phyloP scores from a whole-genome alignment of 2,888 invertebrate species.

The Candidula unifasciata region DNA sequence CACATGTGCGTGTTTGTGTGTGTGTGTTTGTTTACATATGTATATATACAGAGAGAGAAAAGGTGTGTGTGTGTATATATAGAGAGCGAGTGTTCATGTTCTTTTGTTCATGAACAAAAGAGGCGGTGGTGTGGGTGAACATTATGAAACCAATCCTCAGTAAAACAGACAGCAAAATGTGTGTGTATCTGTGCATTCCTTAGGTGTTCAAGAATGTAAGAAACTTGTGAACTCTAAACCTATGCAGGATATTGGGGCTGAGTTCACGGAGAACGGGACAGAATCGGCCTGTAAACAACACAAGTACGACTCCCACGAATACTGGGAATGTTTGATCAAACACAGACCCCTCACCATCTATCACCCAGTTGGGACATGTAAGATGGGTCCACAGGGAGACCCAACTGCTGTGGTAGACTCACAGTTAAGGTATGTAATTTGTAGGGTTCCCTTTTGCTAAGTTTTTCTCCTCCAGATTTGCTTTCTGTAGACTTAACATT shows the following conservation, averaged over 20 bases:
- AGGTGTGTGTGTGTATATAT: too few relatives aligned
- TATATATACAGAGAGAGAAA: too few relatives aligned
- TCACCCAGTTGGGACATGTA: slow-evolving; percentile 87
- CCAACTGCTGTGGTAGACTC: slow-evolving; percentile 83
- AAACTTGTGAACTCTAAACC: slow-evolving; percentile 4
- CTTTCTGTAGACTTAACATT: too few relatives aligned
- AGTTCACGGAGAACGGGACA: slow-evolving; percentile 22
- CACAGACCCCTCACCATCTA: slow-evolving; percentile 51
- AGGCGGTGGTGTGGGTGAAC: too few relatives aligned
- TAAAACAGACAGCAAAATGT: too few relatives aligned
- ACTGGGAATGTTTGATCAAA: slow-evolving; percentile 58
- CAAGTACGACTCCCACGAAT: slow-evolving; percentile 53
- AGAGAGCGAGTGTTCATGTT: too few relatives aligned
- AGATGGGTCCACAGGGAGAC: slow-evolving; percentile 81
- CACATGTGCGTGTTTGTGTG: too few relatives aligned
- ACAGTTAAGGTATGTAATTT: slow-evolving; percentile 63
- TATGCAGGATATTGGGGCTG: slow-evolving; percentile 30
- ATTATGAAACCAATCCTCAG: too few relatives aligned
- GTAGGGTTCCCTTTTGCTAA: too few relatives aligned
- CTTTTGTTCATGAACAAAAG: too few relatives aligned
- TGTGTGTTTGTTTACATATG: too few relatives aligned
- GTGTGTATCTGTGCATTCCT: neutral
- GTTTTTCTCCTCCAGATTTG: too few relatives aligned
- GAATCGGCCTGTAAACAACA: slow-evolving; percentile 27
- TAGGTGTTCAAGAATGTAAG: slow-evolving; percentile 35